Percentiles rank a stretch among this genome's conserved stretches.
Conservation (phyloP, 2,797 vertebrate genomes). For the Paramormyrops hopkinsi region DNA sequence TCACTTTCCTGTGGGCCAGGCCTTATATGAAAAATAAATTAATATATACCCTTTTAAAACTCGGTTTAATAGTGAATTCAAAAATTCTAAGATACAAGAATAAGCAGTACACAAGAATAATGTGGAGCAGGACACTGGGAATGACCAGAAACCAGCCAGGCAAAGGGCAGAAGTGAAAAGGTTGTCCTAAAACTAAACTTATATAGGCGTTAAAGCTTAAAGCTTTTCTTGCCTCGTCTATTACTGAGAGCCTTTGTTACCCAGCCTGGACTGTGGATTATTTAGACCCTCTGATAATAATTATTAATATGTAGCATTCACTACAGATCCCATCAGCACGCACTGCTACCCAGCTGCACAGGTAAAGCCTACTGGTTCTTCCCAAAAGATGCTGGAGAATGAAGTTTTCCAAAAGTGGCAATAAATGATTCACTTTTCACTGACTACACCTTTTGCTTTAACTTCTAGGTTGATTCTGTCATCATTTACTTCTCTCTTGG, state of each 20-base stretch:
- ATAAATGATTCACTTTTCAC: conserved; percentile 46
- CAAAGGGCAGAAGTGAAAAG: not conserved
- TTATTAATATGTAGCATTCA: conserved; percentile 46
- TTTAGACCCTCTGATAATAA: conserved; percentile 56
- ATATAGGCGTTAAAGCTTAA: conserved; percentile 33
- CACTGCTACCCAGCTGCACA: conserved; percentile 55
- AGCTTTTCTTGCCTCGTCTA: conserved; percentile 33
- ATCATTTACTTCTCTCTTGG: not conserved
- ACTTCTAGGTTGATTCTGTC: conserved; percentile 24
- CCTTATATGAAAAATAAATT: conserved; percentile 17
- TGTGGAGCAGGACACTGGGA: not conserved
- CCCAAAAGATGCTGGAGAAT: conserved; percentile 46
- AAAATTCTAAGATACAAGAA: not conserved
- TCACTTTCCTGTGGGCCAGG: conserved; percentile 28
- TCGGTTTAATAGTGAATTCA: not conserved
- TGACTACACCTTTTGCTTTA: conserved; percentile 15
- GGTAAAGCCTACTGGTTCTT: conserved; percentile 57
- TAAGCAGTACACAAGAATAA: not conserved
- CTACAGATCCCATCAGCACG: conserved; percentile 37
- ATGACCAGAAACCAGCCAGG: not conserved
- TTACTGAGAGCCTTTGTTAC: conserved; percentile 54
- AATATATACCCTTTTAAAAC: not conserved
- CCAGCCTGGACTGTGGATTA: conserved; percentile 49
- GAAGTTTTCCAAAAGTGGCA: conserved; percentile 44
- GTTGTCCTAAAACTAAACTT: conserved; percentile 23